Conservation (phyloP, 2,888 invertebrate species). For the Lasioglossum leucozonium region DNA sequence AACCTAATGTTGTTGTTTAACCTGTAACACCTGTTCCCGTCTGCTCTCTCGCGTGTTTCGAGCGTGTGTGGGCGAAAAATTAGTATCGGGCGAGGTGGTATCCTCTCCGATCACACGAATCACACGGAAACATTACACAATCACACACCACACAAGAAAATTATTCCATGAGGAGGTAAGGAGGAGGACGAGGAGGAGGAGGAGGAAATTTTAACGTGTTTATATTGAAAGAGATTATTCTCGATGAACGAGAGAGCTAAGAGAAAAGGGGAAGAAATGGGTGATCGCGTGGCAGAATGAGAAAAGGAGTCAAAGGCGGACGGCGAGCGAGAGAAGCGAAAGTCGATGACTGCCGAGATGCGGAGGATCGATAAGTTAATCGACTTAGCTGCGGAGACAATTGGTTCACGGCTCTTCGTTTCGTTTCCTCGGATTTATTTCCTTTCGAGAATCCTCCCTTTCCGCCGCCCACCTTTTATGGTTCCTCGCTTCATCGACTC, state of each 20-base stretch:
- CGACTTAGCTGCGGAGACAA: slow-evolving; percentile 52
- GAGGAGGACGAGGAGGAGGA: neutral
- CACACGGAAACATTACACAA: neutral
- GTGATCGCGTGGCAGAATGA: neutral
- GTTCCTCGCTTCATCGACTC: neutral
- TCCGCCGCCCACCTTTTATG: neutral
- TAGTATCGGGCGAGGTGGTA: neutral
- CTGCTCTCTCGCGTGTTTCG: slow-evolving; percentile 42
- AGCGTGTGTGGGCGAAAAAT: neutral
- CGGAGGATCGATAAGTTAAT: slow-evolving; percentile 46
- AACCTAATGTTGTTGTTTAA: slow-evolving; percentile 81
- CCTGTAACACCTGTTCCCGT: slow-evolving; percentile 53
- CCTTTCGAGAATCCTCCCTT: neutral
- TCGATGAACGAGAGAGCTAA: slow-evolving; percentile 29
- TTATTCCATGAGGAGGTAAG: neutral
- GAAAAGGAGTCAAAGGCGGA: neutral
- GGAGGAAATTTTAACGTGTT: neutral
- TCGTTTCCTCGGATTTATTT: slow-evolving; percentile 22
- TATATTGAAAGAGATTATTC: neutral
- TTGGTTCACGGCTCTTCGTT: slow-evolving; percentile 67
- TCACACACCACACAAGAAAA: neutral
- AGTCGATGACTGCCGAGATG: slow-evolving; percentile 40
- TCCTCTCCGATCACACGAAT: neutral
- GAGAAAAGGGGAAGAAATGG: neutral
- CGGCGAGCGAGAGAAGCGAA: slow-evolving; percentile 18